A percentile compares a stretch with the other conserved stretches of the same genome.
phyloP scores from a whole-genome alignment of 2,113 vertebrate genomes.

The Mastomys natalensis region DNA sequence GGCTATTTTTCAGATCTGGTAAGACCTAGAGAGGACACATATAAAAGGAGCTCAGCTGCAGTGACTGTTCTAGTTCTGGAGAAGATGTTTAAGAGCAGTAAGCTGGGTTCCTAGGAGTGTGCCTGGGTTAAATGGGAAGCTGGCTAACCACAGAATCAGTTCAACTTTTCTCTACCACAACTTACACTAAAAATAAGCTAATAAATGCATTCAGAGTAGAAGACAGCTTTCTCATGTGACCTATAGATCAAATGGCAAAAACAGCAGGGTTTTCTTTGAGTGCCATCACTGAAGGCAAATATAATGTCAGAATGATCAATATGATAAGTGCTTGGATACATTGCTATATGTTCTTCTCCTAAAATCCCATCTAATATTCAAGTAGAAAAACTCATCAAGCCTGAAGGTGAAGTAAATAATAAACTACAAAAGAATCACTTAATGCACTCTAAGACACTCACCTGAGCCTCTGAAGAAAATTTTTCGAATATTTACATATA shows the following conservation, averaged over 20 bases:
- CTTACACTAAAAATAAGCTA: conserved; percentile 6
- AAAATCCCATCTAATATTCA: conserved; percentile 31
- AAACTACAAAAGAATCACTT: conserved; percentile 19
- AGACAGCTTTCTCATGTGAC: neutral
- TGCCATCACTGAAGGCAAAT: conserved; percentile 7
- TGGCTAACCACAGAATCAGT: conserved; percentile 20
- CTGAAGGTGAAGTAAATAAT: conserved; percentile 37
- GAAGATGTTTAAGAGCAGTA: neutral
- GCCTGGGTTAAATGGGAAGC: neutral
- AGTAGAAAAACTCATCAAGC: conserved; percentile 12
- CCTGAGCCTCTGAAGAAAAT: neutral
- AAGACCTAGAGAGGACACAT: neutral
- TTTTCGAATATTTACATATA: conserved; percentile 19
- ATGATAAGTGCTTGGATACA: neutral
- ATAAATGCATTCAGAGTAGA: conserved; percentile 4
- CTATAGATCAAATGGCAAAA: neutral
- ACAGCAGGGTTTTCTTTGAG: conserved; percentile 26
- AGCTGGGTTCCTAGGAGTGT: neutral
- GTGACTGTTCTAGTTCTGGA: neutral
- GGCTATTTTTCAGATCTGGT: neutral
- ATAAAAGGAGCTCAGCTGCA: neutral
- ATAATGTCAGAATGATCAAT: conserved; percentile 33
- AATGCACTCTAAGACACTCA: conserved; percentile 1
- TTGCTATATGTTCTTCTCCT: neutral
- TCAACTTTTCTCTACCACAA: conserved; percentile 20